Base-by-base conservation (phyloP, 2,888 invertebrate genomes). In the Hipparchia semele region DNA sequence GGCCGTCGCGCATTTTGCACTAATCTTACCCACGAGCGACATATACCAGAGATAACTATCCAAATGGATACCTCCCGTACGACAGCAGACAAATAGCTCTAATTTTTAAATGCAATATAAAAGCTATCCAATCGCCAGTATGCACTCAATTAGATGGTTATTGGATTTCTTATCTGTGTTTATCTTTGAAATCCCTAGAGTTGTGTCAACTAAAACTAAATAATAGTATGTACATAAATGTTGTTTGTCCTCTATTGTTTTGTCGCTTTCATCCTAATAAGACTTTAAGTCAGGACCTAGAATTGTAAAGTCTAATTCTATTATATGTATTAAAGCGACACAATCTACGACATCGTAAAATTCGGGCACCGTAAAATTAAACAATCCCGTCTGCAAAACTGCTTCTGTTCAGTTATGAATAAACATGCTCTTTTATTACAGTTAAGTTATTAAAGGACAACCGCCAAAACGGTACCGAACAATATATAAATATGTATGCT, bases 1-100 rank as follows among this genome's bases (percentile, higher is more conserved):
- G 87, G 84, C 90, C 88, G 90, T 87, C 89, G 90, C 90, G 83
- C 88, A 86, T 90, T 90, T 90, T 90, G 86, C 90, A 90, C 92
- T 93, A 93, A 93, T 92, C 91, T 90, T 83, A 82, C 84, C 84
- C 81, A 86, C 87, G 84, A 82, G 81, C 84, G 82, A 73, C 82
- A 79, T 85, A 84, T 84, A 84, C 73, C 78, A 73, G 74, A 81
- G 79, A 81, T 80, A 77, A 78, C 79, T 75, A 76, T 80, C 74
- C 72, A 58, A 56, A 64, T 53, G 73, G 73, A 67, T 75, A 70
- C 59, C 66, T 64, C 62, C 64, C 66, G 71, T 70, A 64, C 72
- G 65, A 64, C 66, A 65, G 58, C 67, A 71, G 71, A 69, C 54
- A 53, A 64, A 73, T 70, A 69, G 51, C 60, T 54, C 56, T 56